Evolutionary conservation across 37 sponge, comb jelly and placozoan genomes (phyloP).

Genomic region (Beroe ovata): DNA sequence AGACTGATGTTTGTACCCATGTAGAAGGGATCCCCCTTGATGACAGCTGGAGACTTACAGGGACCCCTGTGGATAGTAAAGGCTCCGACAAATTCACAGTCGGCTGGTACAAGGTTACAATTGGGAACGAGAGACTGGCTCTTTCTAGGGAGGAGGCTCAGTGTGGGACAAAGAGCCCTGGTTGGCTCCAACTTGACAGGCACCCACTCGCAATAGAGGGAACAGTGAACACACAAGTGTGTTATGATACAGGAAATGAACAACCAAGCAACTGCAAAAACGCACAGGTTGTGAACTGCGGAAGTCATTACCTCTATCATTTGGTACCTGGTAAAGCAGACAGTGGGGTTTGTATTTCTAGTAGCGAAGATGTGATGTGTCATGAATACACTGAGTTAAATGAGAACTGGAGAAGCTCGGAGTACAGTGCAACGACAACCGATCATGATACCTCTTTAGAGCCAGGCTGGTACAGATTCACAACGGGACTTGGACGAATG

Average conservation of each 20-base stretch:
- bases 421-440: constrained; percentile 1
- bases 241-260: constrained; percentile 28
- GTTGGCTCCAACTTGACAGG: constrained; percentile 31
- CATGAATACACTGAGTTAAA: not conserved
- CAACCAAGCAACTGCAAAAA: not conserved
- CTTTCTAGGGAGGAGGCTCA: constrained; percentile 5
- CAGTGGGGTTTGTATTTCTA: constrained; percentile 28
- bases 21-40: constrained; percentile 24
- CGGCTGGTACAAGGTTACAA: constrained; percentile 57
- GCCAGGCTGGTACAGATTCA: constrained; percentile 63
- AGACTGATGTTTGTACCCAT: constrained; percentile 47
- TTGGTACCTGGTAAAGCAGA: not conserved
- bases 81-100: not conserved
- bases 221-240: constrained; percentile 25
- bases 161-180: constrained; percentile 28
- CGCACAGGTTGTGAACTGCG: constrained; percentile 66
- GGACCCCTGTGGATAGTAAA: not conserved
- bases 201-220: constrained; percentile 25
- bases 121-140: constrained; percentile 57
- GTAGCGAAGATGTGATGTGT: constrained; percentile 22
- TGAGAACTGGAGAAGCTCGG: constrained; percentile 40
- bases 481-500: constrained; percentile 42
- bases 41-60: constrained; percentile 40
- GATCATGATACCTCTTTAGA: not conserved
- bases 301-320: constrained; percentile 39